Evolutionary conservation across 2,113 vertebrate species (phyloP).

Genomic region (Cyprinus carpio): DNA sequence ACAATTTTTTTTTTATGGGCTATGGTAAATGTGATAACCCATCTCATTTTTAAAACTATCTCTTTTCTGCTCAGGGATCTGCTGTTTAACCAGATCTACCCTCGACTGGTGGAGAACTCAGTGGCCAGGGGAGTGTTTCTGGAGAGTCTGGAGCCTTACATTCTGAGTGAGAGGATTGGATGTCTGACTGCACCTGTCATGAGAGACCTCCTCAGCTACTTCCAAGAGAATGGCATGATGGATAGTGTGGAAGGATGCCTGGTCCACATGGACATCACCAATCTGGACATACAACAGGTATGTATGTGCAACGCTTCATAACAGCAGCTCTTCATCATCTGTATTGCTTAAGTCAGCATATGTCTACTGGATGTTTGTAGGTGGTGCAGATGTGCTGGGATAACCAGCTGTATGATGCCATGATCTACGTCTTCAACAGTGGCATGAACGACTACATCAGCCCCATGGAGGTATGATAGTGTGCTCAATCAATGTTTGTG

Average conservation of each 20-base stretch:
- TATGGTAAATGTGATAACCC: not conserved
- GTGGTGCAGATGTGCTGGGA: conserved; percentile 95
- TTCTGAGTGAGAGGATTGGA: conserved; percentile 87
- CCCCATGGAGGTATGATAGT: conserved; percentile 88
- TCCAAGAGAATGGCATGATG: conserved; percentile 91
- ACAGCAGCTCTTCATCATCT: not conserved
- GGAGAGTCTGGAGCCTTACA: conserved; percentile 91
- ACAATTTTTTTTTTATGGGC: too few relatives aligned
- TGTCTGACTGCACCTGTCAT: conserved; percentile 91
- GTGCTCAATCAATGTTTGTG: not conserved
- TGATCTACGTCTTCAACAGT: conserved; percentile 97
- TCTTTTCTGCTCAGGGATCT: conserved; percentile 79
- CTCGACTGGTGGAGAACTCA: conserved; percentile 87
- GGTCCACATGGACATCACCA: conserved; percentile 96
- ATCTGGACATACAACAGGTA: conserved; percentile 96
- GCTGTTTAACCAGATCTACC: conserved; percentile 91
- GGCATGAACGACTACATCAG: conserved; percentile 97
- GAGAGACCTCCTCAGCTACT: conserved; percentile 93
- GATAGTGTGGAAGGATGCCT: conserved; percentile 94
- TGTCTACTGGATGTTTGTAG: conserved; percentile 67
- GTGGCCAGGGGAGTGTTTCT: conserved; percentile 93
- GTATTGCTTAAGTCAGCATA: not conserved
- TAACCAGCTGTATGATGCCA: conserved; percentile 91
- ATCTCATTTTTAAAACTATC: not conserved
- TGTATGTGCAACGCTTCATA: not conserved